Percentiles rank a stretch among this genome's conserved stretches.
Evolutionary conservation across 2,888 invertebrate species (phyloP).

Genomic region (Melinaea menophilus): DNA sequence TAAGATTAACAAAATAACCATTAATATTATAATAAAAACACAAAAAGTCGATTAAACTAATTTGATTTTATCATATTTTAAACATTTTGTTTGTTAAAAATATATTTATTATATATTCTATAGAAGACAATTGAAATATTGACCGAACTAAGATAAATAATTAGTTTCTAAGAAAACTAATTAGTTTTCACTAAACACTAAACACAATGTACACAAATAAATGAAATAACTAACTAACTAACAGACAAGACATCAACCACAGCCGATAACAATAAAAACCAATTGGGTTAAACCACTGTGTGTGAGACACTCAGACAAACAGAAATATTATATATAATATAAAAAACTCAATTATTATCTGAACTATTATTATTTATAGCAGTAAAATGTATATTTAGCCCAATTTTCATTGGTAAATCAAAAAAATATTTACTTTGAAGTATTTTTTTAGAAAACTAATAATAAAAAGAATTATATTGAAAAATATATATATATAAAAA

Average conservation of each 20-base stretch:
- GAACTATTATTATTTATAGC: background rate
- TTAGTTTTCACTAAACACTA: background rate
- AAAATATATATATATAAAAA: too few species aligned
- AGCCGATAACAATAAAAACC: conserved; percentile 48
- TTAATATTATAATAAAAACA: conserved; percentile 63
- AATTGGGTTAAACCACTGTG: conserved; percentile 31
- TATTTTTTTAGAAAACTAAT: too few species aligned
- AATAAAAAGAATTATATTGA: too few species aligned
- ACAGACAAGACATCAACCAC: conserved; percentile 35
- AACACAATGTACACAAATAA: conserved; percentile 6
- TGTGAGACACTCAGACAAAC: conserved; percentile 19
- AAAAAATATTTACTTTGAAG: too few species aligned
- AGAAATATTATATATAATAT: background rate
- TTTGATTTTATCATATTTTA: conserved; percentile 46
- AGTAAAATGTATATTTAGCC: too few species aligned
- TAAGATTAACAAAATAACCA: conserved; percentile 71
- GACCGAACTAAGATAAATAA: too few species aligned
- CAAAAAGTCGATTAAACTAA: conserved; percentile 45
- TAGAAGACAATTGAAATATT: too few species aligned
- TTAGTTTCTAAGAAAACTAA: too few species aligned
- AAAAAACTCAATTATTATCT: conserved; percentile 3
- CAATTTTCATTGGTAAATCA: too few species aligned
- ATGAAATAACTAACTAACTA: conserved; percentile 26
- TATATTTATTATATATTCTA: too few species aligned
- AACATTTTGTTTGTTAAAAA: conserved; percentile 6